Percentiles rank a stretch among this genome's conserved stretches.
These are phyloP conservation scores for Zelleria hepariella DNA, from an alignment of 2,888 invertebrate species.

Conservation along the genomic window DNA sequence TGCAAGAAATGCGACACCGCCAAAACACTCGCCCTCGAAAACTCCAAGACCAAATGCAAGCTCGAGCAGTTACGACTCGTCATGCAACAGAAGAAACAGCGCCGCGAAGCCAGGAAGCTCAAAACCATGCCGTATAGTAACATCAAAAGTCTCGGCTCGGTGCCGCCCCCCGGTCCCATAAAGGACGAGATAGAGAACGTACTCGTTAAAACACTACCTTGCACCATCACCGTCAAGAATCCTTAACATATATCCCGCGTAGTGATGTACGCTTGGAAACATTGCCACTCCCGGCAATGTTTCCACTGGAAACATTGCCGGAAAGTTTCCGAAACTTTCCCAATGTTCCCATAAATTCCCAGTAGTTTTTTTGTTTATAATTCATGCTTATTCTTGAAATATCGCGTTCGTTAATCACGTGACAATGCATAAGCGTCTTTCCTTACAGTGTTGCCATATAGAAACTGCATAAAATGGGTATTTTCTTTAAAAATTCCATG, in stretches of 20 bases:
- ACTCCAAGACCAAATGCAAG: slow-evolving; percentile 86
- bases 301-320: too few relatives aligned
- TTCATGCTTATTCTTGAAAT: too few relatives aligned
- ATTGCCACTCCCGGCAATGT: too few relatives aligned
- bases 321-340: too few relatives aligned
- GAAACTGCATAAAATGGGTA: too few relatives aligned
- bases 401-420: too few relatives aligned
- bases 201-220: slow-evolving; percentile 29
- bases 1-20: slow-evolving; percentile 65
- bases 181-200: slow-evolving; percentile 78
- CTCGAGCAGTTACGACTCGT: slow-evolving; percentile 89
- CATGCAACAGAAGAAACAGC: slow-evolving; percentile 90
- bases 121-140: slow-evolving; percentile 76
- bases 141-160: slow-evolving; percentile 88
- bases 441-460: too few relatives aligned
- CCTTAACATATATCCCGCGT: not conserved
- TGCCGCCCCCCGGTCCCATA: slow-evolving; percentile 87
- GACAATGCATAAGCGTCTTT: too few relatives aligned
- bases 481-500: too few relatives aligned
- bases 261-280: too few relatives aligned
- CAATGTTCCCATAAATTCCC: too few relatives aligned
- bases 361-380: too few relatives aligned
- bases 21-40: slow-evolving; percentile 75
- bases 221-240: slow-evolving; percentile 5
- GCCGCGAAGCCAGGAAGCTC: slow-evolving; percentile 83